Evolutionary conservation across 1,140 invertebrate genomes (phyloP).

Genomic region (Heliconius congener): DNA sequence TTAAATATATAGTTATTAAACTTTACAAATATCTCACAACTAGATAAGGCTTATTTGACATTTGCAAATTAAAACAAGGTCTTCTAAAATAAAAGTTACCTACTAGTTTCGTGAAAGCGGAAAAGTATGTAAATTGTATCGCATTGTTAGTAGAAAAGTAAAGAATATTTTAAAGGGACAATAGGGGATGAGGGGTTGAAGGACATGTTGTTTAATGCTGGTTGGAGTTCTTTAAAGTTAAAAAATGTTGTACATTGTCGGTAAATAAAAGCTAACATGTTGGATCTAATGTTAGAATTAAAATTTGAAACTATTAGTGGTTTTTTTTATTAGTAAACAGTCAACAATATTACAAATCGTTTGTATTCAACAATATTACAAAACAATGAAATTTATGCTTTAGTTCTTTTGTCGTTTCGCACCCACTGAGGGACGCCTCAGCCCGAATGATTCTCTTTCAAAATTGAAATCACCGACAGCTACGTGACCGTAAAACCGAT

Average conservation of each 20-base stretch:
- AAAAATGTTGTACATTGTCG: background rate
- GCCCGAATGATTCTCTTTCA: slow-evolving; percentile 43
- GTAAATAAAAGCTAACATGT: background rate
- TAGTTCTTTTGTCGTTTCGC: slow-evolving; percentile 22
- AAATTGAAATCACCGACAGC: slow-evolving; percentile 65
- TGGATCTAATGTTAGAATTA: too few relatives aligned
- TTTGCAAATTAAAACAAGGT: slow-evolving; percentile 1
- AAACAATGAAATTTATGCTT: slow-evolving; percentile 16
- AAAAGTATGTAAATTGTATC: slow-evolving; percentile 25
- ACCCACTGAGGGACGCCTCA: slow-evolving; percentile 43
- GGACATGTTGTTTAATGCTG: slow-evolving; percentile 27
- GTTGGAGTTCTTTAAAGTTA: slow-evolving; percentile 6
- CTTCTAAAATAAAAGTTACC: slow-evolving; percentile 1
- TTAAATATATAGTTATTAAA: background rate
- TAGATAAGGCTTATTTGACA: background rate
- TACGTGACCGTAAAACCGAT: slow-evolving; percentile 71
- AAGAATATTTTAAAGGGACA: slow-evolving; percentile 23
- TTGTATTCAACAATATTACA: background rate
- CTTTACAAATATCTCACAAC: background rate
- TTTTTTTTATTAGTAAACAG: background rate
- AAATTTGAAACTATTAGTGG: background rate
- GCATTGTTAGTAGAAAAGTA: slow-evolving; percentile 23
- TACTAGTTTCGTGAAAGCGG: slow-evolving; percentile 3
- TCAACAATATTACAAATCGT: background rate
- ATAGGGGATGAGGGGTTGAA: slow-evolving; percentile 11